phyloP scores from a whole-genome alignment of 2,797 vertebrate species.

The Synanceia verrucosa region DNA sequence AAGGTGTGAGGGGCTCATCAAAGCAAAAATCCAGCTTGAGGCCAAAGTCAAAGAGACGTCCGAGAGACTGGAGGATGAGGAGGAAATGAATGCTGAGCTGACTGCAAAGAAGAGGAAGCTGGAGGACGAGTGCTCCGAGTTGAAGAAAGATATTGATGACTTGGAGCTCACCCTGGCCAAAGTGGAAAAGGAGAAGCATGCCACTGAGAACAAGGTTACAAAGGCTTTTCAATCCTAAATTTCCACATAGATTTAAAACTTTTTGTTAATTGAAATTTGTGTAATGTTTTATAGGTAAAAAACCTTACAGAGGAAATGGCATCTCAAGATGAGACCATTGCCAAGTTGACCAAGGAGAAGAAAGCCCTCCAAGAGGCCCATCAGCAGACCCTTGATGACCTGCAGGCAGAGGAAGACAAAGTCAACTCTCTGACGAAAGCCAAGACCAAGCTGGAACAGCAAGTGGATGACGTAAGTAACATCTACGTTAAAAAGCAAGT shows the following conservation, averaged over 20 bases:
- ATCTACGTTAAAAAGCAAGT: not conserved
- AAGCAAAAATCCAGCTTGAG: conserved; percentile 87
- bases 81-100: conserved; percentile 88
- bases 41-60: conserved; percentile 87
- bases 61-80: conserved; percentile 90
- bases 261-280: not conserved
- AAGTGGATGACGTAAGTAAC: conserved; percentile 88
- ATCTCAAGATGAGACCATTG: conserved; percentile 85
- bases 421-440: conserved; percentile 86
- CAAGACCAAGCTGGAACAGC: conserved; percentile 87
- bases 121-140: conserved; percentile 78
- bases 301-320: conserved; percentile 88
- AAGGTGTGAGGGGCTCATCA: conserved; percentile 89
- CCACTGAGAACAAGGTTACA: conserved; percentile 77
- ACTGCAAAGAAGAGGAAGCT: conserved; percentile 83
- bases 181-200: conserved; percentile 79
- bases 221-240: conserved; percentile 17
- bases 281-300: conserved; percentile 78
- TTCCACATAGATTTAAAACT: not conserved
- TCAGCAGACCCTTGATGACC: conserved; percentile 87
- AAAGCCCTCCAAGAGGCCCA: conserved; percentile 86
- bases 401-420: conserved; percentile 92
- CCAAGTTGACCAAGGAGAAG: conserved; percentile 85
- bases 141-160: conserved; percentile 82
- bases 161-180: conserved; percentile 78